These are phyloP conservation scores for Actinopyga echinites DNA, from an alignment of 53 echinoderm and acorn worm species.

Conservation along the genomic window DNA sequence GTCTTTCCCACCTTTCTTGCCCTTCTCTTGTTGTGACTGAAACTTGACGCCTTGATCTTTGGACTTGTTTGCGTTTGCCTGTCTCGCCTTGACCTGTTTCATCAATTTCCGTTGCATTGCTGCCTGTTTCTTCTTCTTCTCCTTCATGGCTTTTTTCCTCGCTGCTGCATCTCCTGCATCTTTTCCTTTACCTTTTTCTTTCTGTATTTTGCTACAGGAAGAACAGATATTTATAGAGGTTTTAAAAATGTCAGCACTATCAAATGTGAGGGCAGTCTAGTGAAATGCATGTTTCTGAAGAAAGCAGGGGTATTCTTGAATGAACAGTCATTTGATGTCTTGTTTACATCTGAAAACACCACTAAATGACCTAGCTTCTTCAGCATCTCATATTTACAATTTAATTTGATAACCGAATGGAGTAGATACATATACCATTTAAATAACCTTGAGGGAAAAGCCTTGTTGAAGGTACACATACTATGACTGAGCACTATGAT, in stretches of 20 bases:
- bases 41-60: slow-evolving; percentile 71
- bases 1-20: slow-evolving; percentile 25
- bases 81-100: slow-evolving; percentile 70
- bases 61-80: slow-evolving; percentile 57
- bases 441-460: too few relatives aligned
- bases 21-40: slow-evolving; percentile 63
- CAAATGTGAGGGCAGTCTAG: too few relatives aligned
- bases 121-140: slow-evolving; percentile 80
- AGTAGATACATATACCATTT: too few relatives aligned
- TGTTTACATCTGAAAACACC: too few relatives aligned
- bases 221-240: not conserved
- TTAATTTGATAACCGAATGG: too few relatives aligned
- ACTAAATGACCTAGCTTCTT: too few relatives aligned
- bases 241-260: not conserved
- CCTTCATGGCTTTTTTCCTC: slow-evolving; percentile 64
- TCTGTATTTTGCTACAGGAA: not conserved
- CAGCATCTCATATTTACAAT: too few relatives aligned
- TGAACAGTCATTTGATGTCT: too few relatives aligned
- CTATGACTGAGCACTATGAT: not conserved
- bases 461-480: too few relatives aligned
- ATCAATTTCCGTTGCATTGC: slow-evolving; percentile 79
- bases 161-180: slow-evolving; percentile 56
- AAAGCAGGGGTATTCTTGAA: too few relatives aligned
- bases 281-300: too few relatives aligned
- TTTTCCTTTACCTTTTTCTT: slow-evolving; percentile 42